These are phyloP conservation scores for Zaprionus kolodkinae DNA, from an alignment of 1,140 invertebrate species.

Conservation along the genomic window DNA sequence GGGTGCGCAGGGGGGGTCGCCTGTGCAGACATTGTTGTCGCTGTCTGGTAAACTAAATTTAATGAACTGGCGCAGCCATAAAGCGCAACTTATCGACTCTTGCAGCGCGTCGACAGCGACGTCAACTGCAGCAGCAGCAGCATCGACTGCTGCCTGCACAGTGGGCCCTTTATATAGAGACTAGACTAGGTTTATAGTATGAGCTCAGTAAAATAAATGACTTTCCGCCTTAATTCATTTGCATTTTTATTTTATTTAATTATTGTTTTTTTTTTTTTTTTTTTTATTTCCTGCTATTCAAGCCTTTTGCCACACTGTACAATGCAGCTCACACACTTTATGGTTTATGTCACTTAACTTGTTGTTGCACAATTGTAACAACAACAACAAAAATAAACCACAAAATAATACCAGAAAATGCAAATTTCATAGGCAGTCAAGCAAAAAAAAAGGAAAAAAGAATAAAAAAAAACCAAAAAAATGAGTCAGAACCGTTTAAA, in stretches of 20 bases:
- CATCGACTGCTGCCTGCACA: slow-evolving; percentile 29
- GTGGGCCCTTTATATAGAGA: slow-evolving; percentile 14
- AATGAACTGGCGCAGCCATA: slow-evolving; percentile 80
- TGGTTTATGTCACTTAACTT: slow-evolving; percentile 69
- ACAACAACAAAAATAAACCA: slow-evolving; percentile 44
- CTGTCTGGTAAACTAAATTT: slow-evolving; percentile 78
- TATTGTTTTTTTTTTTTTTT: background rate
- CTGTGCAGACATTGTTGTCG: slow-evolving; percentile 75
- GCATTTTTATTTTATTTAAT: background rate
- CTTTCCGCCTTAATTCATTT: background rate
- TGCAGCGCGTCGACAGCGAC: background rate
- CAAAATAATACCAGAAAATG: slow-evolving; percentile 64
- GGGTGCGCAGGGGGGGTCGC: background rate
- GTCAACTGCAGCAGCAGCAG: too few relatives aligned
- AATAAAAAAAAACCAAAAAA: background rate
- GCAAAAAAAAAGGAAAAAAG: too few relatives aligned
- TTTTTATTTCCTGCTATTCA: slow-evolving; percentile 5
- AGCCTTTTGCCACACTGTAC: slow-evolving; percentile 36
- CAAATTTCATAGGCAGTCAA: slow-evolving; percentile 52
- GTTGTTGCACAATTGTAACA: slow-evolving; percentile 66
- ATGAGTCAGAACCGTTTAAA: slow-evolving; percentile 29
- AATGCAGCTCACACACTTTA: slow-evolving; percentile 53
- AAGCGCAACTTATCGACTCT: slow-evolving; percentile 75
- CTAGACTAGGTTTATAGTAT: too few relatives aligned
- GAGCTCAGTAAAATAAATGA: background rate